Conservation (phyloP, 2,113 vertebrate species). For the Petaurus breviceps region DNA sequence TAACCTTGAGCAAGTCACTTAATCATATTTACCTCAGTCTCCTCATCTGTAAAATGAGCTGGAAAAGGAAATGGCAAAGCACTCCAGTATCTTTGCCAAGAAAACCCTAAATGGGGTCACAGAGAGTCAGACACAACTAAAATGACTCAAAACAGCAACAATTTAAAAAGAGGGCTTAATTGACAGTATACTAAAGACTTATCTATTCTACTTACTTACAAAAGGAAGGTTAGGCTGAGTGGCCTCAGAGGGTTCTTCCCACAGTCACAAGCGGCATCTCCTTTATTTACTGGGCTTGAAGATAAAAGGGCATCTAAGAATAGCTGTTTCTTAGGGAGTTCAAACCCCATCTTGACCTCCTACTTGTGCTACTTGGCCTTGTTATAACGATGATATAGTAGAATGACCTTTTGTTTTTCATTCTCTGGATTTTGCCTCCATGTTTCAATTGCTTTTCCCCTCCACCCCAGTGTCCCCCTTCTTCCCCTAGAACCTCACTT, state of each 20-base stretch:
- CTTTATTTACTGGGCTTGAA: neutral
- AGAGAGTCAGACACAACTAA: no score
- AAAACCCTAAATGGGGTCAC: no score
- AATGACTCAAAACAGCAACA: no score
- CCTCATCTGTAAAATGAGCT: no score
- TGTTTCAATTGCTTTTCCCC: neutral
- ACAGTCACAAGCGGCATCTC: neutral
- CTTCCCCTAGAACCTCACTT: neutral
- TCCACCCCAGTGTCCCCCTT: neutral
- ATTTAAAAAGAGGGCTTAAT: neutral
- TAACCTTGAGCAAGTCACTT: no score
- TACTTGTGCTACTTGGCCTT: neutral
- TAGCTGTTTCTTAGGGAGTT: neutral
- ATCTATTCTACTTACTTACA: neutral
- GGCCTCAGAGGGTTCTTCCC: neutral
- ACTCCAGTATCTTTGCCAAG: no score
- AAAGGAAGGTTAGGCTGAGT: neutral
- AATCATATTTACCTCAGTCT: no score
- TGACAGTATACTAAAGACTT: neutral
- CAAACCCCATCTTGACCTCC: neutral
- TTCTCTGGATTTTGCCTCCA: neutral
- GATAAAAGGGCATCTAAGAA: neutral
- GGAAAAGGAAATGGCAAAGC: no score
- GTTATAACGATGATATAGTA: neutral
- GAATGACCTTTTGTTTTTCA: neutral